Evolutionary conservation across 2,888 invertebrate species (phyloP).

Genomic region (Mythimna loreyi): DNA sequence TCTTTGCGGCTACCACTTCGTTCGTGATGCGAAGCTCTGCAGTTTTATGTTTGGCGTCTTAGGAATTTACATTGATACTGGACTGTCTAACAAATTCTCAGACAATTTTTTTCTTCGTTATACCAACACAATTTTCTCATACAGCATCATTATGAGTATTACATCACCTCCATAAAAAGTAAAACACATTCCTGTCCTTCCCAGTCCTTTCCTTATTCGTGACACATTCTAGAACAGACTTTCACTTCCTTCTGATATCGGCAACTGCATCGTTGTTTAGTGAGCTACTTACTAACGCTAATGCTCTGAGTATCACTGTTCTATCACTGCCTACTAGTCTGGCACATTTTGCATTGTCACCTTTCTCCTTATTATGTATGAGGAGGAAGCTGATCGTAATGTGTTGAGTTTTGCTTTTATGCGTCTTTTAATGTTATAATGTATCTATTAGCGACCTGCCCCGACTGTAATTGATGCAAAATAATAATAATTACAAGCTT

Average conservation of each 20-base stretch:
- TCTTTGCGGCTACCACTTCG: too few species aligned
- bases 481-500: background rate
- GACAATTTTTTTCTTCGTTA: background rate
- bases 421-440: background rate
- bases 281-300: slow-evolving; percentile 49
- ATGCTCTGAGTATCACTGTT: slow-evolving; percentile 43
- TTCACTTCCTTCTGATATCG: slow-evolving; percentile 68
- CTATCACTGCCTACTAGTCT: slow-evolving; percentile 41
- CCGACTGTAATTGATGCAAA: background rate
- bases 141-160: background rate
- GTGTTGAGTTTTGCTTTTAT: background rate
- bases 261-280: slow-evolving; percentile 50
- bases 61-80: too few species aligned
- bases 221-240: slow-evolving; percentile 55
- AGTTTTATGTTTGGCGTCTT: too few species aligned
- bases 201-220: slow-evolving; percentile 52
- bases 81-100: too few species aligned
- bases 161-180: slow-evolving; percentile 23
- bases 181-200: slow-evolving; percentile 16
- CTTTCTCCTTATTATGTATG: slow-evolving; percentile 50
- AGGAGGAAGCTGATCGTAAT: slow-evolving; percentile 15
- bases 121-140: background rate
- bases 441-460: too few species aligned
- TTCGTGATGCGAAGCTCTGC: too few species aligned
- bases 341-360: slow-evolving; percentile 48